A percentile compares a stretch with the other conserved stretches of the same genome.
Evolutionary conservation across 1,140 invertebrate species (phyloP).

Genomic region (Rhyzopertha dominica): DNA sequence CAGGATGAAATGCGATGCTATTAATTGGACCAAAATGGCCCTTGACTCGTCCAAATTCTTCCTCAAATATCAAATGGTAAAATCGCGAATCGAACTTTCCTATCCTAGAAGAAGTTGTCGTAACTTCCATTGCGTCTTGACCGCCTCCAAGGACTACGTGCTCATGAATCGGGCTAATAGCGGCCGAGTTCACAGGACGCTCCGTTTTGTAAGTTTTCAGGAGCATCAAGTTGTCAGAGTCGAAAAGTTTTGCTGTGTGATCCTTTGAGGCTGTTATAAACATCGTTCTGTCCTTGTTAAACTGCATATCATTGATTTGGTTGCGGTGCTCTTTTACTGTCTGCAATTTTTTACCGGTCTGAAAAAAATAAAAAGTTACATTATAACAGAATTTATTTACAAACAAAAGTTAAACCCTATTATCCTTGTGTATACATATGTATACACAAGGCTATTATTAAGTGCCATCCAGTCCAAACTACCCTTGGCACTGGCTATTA

Average conservation of each 20-base stretch:
- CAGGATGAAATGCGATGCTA: constrained; percentile 95
- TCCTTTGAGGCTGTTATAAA: constrained; percentile 96
- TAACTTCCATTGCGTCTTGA: constrained; percentile 98
- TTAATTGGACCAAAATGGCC: constrained; percentile 99
- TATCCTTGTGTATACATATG: too few relatives aligned
- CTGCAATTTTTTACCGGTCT: constrained; percentile 77
- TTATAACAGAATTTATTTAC: too few relatives aligned
- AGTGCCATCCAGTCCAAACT: too few relatives aligned
- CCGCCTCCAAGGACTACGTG: constrained; percentile 96
- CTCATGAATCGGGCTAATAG: constrained; percentile 89
- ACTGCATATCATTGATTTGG: constrained; percentile 94
- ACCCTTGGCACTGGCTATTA: too few relatives aligned
- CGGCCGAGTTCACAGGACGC: constrained; percentile 92
- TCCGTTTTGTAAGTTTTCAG: constrained; percentile 96
- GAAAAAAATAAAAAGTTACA: constrained; percentile 40
- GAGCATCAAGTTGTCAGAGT: constrained; percentile 74
- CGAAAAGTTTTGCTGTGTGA: constrained; percentile 90
- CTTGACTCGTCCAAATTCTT: constrained; percentile 97
- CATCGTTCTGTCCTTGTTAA: constrained; percentile 89
- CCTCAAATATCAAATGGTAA: constrained; percentile 98
- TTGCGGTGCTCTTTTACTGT: constrained; percentile 74
- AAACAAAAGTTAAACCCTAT: too few relatives aligned
- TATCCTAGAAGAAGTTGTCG: constrained; percentile 88
- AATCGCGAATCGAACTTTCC: constrained; percentile 99
- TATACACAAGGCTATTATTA: too few relatives aligned